A percentile compares a stretch with the other conserved stretches of the same genome.
Conservation (phyloP, 2,888 invertebrate species). For the Proisotoma minuta region DNA sequence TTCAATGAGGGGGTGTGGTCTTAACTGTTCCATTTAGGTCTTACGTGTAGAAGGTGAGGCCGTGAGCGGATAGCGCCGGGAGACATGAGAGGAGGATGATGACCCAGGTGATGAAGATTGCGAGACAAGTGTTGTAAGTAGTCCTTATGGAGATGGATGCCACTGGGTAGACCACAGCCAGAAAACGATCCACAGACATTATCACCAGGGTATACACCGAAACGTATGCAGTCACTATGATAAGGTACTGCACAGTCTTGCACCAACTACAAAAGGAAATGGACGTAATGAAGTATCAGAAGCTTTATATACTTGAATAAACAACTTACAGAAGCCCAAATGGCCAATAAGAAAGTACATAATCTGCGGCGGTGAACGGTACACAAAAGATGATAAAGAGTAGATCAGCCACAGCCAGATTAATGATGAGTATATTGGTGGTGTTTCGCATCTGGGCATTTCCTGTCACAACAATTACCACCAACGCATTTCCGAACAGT, state of each 20-base stretch:
- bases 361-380: constrained; percentile 87
- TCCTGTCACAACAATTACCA: constrained; percentile 79
- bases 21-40: too few species aligned
- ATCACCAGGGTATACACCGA: constrained; percentile 89
- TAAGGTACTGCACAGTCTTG: constrained; percentile 83
- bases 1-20: too few species aligned
- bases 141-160: constrained; percentile 78
- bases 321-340: constrained; percentile 64
- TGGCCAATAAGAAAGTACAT: constrained; percentile 81
- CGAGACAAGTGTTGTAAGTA: constrained; percentile 71
- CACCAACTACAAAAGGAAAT: constrained; percentile 63
- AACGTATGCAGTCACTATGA: constrained; percentile 86
- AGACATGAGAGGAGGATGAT: constrained; percentile 72
- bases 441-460: constrained; percentile 73
- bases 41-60: constrained; percentile 65
- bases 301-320: constrained; percentile 15
- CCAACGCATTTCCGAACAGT: constrained; percentile 78
- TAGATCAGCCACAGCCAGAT: constrained; percentile 82
- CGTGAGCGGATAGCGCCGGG: constrained; percentile 72
- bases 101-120: constrained; percentile 74
- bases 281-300: background rate
- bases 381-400: constrained; percentile 90
- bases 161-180: constrained; percentile 91
- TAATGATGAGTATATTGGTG: constrained; percentile 85
- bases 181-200: constrained; percentile 84